These are phyloP conservation scores for Melanotaenia boesemani DNA, from an alignment of 2,797 vertebrate genomes.

Conservation along the genomic window DNA sequence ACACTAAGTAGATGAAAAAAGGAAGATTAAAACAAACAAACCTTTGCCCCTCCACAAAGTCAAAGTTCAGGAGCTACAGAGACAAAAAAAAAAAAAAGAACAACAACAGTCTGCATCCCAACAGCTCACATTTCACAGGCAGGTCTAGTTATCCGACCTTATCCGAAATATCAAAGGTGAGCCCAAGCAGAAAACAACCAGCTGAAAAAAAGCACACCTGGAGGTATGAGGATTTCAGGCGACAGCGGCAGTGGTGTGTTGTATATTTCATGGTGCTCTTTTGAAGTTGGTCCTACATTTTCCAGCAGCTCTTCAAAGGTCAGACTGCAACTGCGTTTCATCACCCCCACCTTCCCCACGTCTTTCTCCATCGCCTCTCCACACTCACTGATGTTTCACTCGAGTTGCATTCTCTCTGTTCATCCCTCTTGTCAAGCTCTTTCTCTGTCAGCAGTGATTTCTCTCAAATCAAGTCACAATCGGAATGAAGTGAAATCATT, in stretches of 20 bases:
- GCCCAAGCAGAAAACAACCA: slow-evolving; percentile 42
- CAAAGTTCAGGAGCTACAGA: slow-evolving; percentile 54
- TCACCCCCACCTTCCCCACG: slow-evolving; percentile 47
- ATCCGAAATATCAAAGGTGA: slow-evolving; percentile 51
- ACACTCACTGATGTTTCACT: slow-evolving; percentile 56
- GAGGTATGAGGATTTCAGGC: slow-evolving; percentile 42
- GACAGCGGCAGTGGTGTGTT: slow-evolving; percentile 55
- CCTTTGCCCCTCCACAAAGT: slow-evolving; percentile 26
- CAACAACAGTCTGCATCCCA: slow-evolving; percentile 44
- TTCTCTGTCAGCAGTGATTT: slow-evolving; percentile 31
- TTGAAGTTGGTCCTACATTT: slow-evolving; percentile 76
- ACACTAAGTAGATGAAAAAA: slow-evolving; percentile 47
- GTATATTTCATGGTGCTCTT: slow-evolving; percentile 79
- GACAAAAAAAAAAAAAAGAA: slow-evolving; percentile 9
- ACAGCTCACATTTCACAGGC: slow-evolving; percentile 34
- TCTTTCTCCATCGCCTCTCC: slow-evolving; percentile 48
- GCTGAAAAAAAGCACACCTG: slow-evolving; percentile 51
- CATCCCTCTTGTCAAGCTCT: slow-evolving; percentile 3
- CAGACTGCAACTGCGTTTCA: slow-evolving; percentile 67
- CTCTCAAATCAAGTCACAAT: slow-evolving; percentile 47
- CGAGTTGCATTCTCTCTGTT: slow-evolving; percentile 63
- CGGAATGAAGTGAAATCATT: slow-evolving; percentile 38
- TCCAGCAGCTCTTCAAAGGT: slow-evolving; percentile 76
- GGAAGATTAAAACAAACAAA: slow-evolving; percentile 2
- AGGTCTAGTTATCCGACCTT: slow-evolving; percentile 28